Evolutionary conservation across 2,797 vertebrate genomes (phyloP).

Genomic region (Trichosurus vulpecula): DNA sequence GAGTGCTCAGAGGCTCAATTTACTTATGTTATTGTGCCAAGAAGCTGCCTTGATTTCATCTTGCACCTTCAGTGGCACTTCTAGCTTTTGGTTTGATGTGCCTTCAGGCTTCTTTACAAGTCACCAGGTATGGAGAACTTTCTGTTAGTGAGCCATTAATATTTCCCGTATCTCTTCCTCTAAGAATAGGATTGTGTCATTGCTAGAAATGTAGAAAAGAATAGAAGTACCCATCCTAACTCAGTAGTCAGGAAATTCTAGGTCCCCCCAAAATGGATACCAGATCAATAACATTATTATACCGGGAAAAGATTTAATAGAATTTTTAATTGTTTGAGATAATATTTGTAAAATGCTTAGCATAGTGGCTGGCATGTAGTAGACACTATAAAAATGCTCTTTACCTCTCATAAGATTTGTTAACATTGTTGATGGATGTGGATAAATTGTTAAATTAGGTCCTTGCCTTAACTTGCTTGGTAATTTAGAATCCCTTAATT

Average conservation of each 20-base stretch:
- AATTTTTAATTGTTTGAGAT: slow-evolving; percentile 2
- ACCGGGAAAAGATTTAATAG: background rate
- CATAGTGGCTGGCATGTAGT: background rate
- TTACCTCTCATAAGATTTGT: background rate
- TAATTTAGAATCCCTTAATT: background rate
- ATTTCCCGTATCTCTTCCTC: background rate
- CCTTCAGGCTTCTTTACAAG: background rate
- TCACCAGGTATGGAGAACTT: slow-evolving; percentile 11
- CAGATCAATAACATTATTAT: background rate
- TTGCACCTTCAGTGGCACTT: slow-evolving; percentile 4
- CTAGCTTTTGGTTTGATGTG: background rate
- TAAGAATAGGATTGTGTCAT: background rate
- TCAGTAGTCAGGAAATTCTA: background rate
- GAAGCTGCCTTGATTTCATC: background rate
- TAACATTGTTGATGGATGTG: background rate
- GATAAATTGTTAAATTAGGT: background rate
- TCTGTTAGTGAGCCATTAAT: background rate
- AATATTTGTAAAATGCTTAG: background rate
- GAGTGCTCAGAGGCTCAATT: background rate
- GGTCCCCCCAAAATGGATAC: background rate
- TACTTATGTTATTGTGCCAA: background rate
- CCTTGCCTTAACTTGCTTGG: background rate
- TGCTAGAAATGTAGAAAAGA: slow-evolving; percentile 4
- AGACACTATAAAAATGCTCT: background rate
- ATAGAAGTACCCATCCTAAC: background rate